Conservation (phyloP, 2,113 vertebrate genomes). For the Oryzias curvinotus region DNA sequence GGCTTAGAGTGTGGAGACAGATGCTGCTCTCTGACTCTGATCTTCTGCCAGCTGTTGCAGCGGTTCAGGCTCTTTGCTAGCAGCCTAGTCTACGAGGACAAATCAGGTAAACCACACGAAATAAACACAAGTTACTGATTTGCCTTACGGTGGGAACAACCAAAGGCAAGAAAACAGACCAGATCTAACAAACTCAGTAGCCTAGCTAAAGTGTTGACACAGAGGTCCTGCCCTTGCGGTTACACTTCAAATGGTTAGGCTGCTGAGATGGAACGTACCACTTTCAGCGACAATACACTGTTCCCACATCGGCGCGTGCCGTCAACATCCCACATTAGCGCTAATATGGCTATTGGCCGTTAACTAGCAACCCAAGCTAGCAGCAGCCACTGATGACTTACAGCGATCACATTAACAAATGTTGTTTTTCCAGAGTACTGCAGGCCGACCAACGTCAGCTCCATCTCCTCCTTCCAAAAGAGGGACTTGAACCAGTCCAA, state of each 20-base stretch:
- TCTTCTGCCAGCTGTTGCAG: background rate
- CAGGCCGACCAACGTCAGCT: constrained; percentile 87
- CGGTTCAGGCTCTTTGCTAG: constrained; percentile 2
- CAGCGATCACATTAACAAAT: constrained; percentile 89
- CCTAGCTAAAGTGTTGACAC: constrained; percentile 32
- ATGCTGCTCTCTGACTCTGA: background rate
- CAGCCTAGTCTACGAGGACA: background rate
- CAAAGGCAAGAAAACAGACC: constrained; percentile 1
- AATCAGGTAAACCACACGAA: background rate
- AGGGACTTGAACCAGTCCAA: constrained; percentile 87
- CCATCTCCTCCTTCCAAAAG: constrained; percentile 92
- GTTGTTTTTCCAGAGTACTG: constrained; percentile 91
- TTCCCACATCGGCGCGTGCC: no score
- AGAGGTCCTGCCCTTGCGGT: background rate
- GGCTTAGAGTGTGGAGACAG: background rate
- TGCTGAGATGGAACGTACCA: no score
- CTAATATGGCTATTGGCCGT: constrained; percentile 48
- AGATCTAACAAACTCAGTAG: constrained; percentile 13
- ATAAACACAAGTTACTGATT: background rate
- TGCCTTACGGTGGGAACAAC: background rate
- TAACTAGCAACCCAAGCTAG: constrained; percentile 50
- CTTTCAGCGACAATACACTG: no score
- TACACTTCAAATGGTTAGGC: no score
- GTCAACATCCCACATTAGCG: constrained; percentile 26
- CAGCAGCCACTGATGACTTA: constrained; percentile 69